Evolutionary conservation across 2,797 vertebrate genomes (phyloP).

Genomic region (Crenuchus spilurus): DNA sequence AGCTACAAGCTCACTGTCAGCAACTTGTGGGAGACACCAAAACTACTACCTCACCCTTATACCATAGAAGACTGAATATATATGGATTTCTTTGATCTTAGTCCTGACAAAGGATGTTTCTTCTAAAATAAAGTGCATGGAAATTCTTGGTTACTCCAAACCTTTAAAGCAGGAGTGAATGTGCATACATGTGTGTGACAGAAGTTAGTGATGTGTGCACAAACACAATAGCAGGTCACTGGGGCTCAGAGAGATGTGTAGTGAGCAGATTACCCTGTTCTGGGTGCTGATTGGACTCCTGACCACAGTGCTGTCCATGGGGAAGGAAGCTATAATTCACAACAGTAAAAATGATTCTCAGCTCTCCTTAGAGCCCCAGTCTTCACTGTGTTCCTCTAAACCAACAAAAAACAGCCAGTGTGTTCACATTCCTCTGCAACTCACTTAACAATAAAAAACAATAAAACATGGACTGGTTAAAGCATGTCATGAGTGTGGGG

Average conservation of each 20-base stretch:
- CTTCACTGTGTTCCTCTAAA: not conserved
- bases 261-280: constrained; percentile 50
- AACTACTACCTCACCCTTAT: too few species aligned
- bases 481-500: not conserved
- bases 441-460: too few species aligned
- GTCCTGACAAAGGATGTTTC: too few species aligned
- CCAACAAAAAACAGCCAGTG: not conserved
- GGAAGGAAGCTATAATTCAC: constrained; percentile 61
- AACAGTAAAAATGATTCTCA: constrained; percentile 66
- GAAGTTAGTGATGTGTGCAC: constrained; percentile 42
- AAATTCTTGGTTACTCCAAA: too few species aligned
- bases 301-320: constrained; percentile 47
- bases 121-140: too few species aligned
- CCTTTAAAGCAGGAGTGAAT: too few species aligned
- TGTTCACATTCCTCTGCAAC: not conserved
- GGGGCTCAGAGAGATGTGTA: constrained; percentile 41
- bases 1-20: too few species aligned
- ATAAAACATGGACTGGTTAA: not conserved
- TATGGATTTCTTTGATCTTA: too few species aligned
- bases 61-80: too few species aligned
- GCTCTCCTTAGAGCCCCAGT: constrained; percentile 35
- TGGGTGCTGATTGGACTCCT: constrained; percentile 51
- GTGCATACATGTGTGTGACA: not conserved
- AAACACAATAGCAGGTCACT: constrained; percentile 47
- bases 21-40: too few species aligned